Percentiles rank a stretch among this genome's conserved stretches.
phyloP scores from a whole-genome alignment of 2,113 vertebrate genomes.

The Callocephalon fimbriatum region DNA sequence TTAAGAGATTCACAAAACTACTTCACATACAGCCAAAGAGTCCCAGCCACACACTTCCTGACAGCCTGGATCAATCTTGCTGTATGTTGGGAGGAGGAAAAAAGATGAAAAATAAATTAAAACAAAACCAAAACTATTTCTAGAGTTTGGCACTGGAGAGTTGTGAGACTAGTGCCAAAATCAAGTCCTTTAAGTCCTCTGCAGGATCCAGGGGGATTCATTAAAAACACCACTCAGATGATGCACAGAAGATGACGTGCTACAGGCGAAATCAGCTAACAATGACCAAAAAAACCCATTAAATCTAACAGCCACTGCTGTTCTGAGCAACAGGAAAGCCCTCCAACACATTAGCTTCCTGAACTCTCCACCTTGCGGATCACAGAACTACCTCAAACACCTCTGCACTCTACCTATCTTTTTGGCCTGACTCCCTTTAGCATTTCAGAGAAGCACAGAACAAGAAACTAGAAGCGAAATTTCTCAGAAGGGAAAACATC shows the following conservation, averaged over 20 bases:
- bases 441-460: not conserved
- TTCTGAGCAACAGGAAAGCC: not conserved
- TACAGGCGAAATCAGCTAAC: not conserved
- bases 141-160: not conserved
- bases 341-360: not conserved
- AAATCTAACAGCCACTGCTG: not conserved
- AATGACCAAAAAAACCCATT: not conserved
- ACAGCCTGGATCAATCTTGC: not conserved
- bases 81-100: not conserved
- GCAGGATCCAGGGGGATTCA: fast-evolving
- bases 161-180: not conserved
- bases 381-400: not conserved
- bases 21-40: not conserved
- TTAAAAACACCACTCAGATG: not conserved
- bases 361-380: not conserved
- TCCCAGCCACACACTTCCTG: not conserved
- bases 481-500: not conserved
- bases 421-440: not conserved
- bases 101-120: not conserved
- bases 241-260: not conserved
- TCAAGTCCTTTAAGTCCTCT: not conserved
- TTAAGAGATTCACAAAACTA: not conserved
- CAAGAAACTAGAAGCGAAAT: not conserved
- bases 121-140: not conserved
- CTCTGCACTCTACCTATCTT: not conserved